Evolutionary conservation across 2,888 invertebrate genomes (phyloP).

Genomic region (Muschampia plurimacula): DNA sequence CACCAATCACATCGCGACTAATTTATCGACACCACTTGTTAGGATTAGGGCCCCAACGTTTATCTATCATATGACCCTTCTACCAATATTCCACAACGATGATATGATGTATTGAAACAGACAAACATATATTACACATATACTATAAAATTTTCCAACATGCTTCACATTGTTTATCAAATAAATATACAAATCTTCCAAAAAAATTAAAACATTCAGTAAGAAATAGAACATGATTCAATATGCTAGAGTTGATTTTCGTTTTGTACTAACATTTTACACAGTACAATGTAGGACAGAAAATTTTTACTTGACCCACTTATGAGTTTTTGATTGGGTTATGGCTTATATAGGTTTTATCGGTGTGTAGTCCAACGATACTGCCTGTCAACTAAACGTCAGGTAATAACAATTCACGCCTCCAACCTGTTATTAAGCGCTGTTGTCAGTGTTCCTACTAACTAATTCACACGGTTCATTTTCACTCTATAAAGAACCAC

Average conservation of each 20-base stretch:
- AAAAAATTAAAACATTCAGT: slow-evolving; percentile 1
- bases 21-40: slow-evolving; percentile 73
- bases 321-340: slow-evolving; percentile 18
- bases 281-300: slow-evolving; percentile 7
- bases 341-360: slow-evolving; percentile 23
- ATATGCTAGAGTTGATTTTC: slow-evolving; percentile 27
- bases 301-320: slow-evolving; percentile 23
- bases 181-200: not conserved
- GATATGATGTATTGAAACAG: not conserved
- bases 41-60: slow-evolving; percentile 63
- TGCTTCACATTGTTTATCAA: not conserved
- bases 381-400: slow-evolving; percentile 62
- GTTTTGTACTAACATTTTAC: slow-evolving; percentile 9
- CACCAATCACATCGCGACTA: slow-evolving; percentile 71
- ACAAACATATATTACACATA: not conserved
- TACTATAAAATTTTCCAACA: not conserved
- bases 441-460: slow-evolving; percentile 57
- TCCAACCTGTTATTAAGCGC: slow-evolving; percentile 53
- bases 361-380: slow-evolving; percentile 65
- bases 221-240: slow-evolving; percentile 32
- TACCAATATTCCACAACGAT: not conserved
- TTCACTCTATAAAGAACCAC: not conserved
- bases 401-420: slow-evolving; percentile 54
- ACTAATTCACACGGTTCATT: slow-evolving; percentile 46
- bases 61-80: not conserved